Base-by-base conservation (phyloP, 2,797 vertebrate species). In the Rhinogobio ventralis region DNA sequence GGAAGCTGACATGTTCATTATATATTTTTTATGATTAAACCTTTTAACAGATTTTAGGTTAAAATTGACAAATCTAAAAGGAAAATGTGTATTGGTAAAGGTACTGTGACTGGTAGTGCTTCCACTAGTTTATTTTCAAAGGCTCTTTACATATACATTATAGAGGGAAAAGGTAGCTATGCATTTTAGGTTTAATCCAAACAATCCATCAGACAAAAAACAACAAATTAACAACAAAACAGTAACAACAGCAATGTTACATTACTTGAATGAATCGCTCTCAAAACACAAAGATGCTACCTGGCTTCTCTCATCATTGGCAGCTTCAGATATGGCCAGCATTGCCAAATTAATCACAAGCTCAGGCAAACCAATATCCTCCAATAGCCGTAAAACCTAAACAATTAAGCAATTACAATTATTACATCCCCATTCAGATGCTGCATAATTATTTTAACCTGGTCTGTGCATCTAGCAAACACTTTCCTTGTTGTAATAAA, bases 271-370 rank as follows among this genome's bases (percentile, higher is more conserved):
- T 33, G 3, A 33, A 30, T 13, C 46, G 1, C 30, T 49, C n/a
- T 73, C 13, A 71, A 75, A 57, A 57, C 49, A 76, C 28, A 20
- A 77, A 15, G n/a, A 20, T 42, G 39, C 33, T 64, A 98, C 97
- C 96, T 97, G 97, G 85, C 96, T 97, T 89, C 94, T 94, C 93
- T 94, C 90, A 74, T 98, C 97, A 17, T 92, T 94, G 0, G 88
- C 92, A 0, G 97, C 95, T 86, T 98, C 97, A 0, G 96, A 95
- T 67, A 98, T 93, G 11, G 97, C 97, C 86, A 96, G 84, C 0
- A 96, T 96, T 15, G 97, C 95, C 79, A 99, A 83, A 85, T 97
- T 94, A 79, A 99, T 97, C 49, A 99, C 96, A 8, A 98, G 93
- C 86, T 98, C 97, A 0, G 97, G 97, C 55, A 98, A 90, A 73